These are phyloP conservation scores for Oryzias celebensis DNA, from an alignment of 2,113 vertebrate genomes.

Conservation along the genomic window DNA sequence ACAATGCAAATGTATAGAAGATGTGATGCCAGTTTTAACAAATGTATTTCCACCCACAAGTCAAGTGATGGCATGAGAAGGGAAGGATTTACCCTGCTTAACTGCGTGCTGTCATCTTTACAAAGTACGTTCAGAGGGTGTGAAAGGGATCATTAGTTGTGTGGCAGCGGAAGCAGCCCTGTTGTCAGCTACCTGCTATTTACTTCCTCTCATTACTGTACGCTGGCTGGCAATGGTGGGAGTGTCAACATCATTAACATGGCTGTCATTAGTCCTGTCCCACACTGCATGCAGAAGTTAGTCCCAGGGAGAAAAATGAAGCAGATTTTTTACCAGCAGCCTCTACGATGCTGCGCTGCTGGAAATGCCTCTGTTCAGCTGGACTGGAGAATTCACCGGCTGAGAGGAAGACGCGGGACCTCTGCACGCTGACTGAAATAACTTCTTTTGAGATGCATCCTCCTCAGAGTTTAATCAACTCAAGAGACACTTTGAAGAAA, in stretches of 20 bases:
- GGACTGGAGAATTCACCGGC: slow-evolving; percentile 5
- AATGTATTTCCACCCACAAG: slow-evolving; percentile 53
- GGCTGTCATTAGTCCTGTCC: slow-evolving; percentile 76
- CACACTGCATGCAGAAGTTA: slow-evolving; percentile 63
- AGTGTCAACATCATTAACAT: slow-evolving; percentile 82
- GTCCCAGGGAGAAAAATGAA: slow-evolving; percentile 73
- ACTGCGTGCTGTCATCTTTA: slow-evolving; percentile 75
- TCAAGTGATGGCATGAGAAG: slow-evolving; percentile 56
- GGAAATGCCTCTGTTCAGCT: slow-evolving; percentile 30
- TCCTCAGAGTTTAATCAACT: no score
- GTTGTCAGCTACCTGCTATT: slow-evolving; percentile 80
- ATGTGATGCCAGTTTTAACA: slow-evolving; percentile 34
- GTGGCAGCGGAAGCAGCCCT: slow-evolving; percentile 66
- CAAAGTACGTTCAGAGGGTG: slow-evolving; percentile 72
- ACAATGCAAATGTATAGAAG: slow-evolving; percentile 23
- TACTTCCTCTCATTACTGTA: slow-evolving; percentile 79
- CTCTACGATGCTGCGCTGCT: slow-evolving; percentile 26
- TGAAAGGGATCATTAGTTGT: slow-evolving; percentile 79
- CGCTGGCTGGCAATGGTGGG: slow-evolving; percentile 72
- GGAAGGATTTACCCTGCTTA: slow-evolving; percentile 66
- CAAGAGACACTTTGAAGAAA: no score
- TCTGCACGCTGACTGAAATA: slow-evolving; percentile 13
- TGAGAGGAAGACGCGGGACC: slow-evolving; percentile 11
- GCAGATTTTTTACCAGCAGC: slow-evolving; percentile 46
- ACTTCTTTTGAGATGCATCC: not conserved